Percentiles rank a stretch among this genome's conserved stretches.
Evolutionary conservation across 2,888 invertebrate species (phyloP).

Genomic region (Parasteatoda lunata): DNA sequence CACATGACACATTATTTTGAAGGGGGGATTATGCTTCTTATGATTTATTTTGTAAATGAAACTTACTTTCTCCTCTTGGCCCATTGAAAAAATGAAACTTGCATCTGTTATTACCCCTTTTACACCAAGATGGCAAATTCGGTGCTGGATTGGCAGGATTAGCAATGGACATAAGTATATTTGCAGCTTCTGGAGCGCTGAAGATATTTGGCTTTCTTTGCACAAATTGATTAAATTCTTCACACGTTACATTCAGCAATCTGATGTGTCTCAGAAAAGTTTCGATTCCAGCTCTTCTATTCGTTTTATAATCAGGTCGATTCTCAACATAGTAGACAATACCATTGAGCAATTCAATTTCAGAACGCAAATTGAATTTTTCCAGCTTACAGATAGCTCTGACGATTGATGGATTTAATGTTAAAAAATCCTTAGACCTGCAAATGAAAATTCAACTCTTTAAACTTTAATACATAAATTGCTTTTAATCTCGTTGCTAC

Average conservation of each 20-base stretch:
- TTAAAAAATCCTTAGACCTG: slow-evolving; percentile 26
- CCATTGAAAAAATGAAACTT: not conserved
- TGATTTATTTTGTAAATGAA: no score
- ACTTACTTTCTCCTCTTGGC: not conserved
- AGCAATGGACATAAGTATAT: slow-evolving; percentile 22
- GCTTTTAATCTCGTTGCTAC: no score
- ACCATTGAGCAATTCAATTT: slow-evolving; percentile 30
- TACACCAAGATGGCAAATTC: slow-evolving; percentile 42
- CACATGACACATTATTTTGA: no score
- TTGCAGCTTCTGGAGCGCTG: slow-evolving; percentile 26
- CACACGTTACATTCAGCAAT: slow-evolving; percentile 8
- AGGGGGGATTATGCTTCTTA: no score
- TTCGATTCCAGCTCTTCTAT: not conserved
- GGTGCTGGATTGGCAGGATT: not conserved
- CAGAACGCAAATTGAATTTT: slow-evolving; percentile 16
- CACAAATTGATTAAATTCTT: slow-evolving; percentile 20
- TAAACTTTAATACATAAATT: no score
- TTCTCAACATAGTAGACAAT: slow-evolving; percentile 9
- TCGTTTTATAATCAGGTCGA: not conserved
- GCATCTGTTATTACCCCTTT: slow-evolving; percentile 32
- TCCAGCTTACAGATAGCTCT: slow-evolving; percentile 41
- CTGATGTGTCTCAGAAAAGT: slow-evolving; percentile 34
- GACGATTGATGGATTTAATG: slow-evolving; percentile 2
- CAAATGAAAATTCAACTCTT: not conserved
- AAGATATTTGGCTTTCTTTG: slow-evolving; percentile 31